A percentile compares a stretch with the other conserved stretches of the same genome.
phyloP scores from a whole-genome alignment of 2,113 vertebrate species.

The Oxyruncus cristatus region DNA sequence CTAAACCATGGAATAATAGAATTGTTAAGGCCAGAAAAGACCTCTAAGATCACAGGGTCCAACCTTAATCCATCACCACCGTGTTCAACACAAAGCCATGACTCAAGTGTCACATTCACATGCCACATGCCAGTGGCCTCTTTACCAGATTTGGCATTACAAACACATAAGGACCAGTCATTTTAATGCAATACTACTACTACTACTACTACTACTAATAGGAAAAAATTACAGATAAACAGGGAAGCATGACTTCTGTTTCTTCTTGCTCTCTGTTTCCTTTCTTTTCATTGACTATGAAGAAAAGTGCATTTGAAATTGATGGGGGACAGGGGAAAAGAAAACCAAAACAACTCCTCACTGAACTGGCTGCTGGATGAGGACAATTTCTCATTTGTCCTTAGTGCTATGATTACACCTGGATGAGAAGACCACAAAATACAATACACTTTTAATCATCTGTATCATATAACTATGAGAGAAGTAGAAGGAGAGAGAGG shows the following conservation, averaged over 20 bases:
- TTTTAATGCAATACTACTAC: neutral
- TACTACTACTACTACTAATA: too few species aligned
- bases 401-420: neutral
- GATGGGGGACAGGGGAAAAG: neutral
- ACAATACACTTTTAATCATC: neutral
- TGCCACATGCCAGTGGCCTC: neutral
- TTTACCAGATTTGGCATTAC: neutral
- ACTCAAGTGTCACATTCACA: neutral
- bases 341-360: neutral
- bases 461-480: neutral
- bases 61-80: neutral
- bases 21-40: neutral
- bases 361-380: neutral
- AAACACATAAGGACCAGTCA: neutral
- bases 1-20: neutral
- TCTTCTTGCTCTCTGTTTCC: neutral
- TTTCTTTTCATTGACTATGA: neutral
- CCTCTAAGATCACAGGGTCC: neutral
- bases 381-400: neutral
- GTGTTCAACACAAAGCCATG: neutral
- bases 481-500: neutral
- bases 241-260: accelerated
- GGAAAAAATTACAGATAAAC: neutral
- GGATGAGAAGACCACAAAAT: neutral
- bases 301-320: neutral